A percentile compares a stretch with the other conserved stretches of the same genome.
phyloP scores from a whole-genome alignment of 2,888 invertebrate species.

The Phyllotreta striolata region DNA sequence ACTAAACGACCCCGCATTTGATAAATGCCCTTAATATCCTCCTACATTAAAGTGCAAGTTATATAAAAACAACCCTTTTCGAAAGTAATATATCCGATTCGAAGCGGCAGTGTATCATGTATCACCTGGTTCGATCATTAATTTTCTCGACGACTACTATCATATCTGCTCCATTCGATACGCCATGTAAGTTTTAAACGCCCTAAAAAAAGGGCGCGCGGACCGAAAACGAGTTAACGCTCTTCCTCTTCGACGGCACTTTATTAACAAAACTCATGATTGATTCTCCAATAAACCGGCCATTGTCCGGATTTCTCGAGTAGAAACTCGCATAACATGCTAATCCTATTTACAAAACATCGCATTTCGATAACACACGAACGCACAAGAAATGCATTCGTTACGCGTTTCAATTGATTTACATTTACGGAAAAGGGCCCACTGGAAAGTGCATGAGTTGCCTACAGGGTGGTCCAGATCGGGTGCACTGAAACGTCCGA shows the following conservation, averaged over 20 bases:
- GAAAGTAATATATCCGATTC: slow-evolving; percentile 38
- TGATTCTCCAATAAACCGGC: too few relatives aligned
- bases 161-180: slow-evolving; percentile 51
- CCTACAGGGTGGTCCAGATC: slow-evolving; percentile 47
- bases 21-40: slow-evolving; percentile 14
- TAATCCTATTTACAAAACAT: too few relatives aligned
- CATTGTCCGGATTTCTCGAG: too few relatives aligned
- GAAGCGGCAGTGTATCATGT: slow-evolving; percentile 42
- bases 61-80: slow-evolving; percentile 40
- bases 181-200: slow-evolving; percentile 33
- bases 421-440: slow-evolving; percentile 2
- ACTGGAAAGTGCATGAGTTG: slow-evolving; percentile 4
- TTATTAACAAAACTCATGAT: too few relatives aligned
- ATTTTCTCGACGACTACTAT: slow-evolving; percentile 44
- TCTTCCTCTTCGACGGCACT: slow-evolving; percentile 3
- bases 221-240: slow-evolving; percentile 17
- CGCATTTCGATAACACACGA: too few relatives aligned
- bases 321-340: too few relatives aligned
- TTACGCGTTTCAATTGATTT: slow-evolving; percentile 11
- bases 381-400: neutral
- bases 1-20: neutral
- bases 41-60: slow-evolving; percentile 23
- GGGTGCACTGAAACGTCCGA: slow-evolving; percentile 48
- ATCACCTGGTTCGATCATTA: slow-evolving; percentile 48
- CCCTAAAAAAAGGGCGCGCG: slow-evolving; percentile 19